Evolutionary conservation across 2,888 invertebrate genomes (phyloP).

Genomic region (Campaea margaritaria): DNA sequence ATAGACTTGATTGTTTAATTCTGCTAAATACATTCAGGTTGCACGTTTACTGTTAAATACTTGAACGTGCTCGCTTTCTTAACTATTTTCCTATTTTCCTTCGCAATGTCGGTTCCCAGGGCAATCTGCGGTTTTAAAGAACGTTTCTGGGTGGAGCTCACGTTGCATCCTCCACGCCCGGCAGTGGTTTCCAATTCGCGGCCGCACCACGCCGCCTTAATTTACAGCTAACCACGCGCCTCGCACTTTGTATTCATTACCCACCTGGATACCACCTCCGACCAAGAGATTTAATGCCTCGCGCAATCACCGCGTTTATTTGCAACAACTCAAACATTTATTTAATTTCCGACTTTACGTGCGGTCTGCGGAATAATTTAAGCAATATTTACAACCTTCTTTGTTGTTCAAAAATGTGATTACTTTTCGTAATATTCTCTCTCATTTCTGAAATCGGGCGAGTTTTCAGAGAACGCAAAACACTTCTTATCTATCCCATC

Average conservation of each 20-base stretch:
- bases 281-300: conserved; percentile 68
- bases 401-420: conserved; percentile 31
- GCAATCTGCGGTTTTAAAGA: conserved; percentile 61
- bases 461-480: conserved; percentile 23
- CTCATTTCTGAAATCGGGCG: conserved; percentile 15
- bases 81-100: conserved; percentile 29
- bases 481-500: conserved; percentile 34
- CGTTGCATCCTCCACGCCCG: conserved; percentile 51
- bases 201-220: conserved; percentile 65
- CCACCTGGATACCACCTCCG: conserved; percentile 68
- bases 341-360: conserved; percentile 58
- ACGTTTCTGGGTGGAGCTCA: conserved; percentile 54
- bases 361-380: conserved; percentile 36
- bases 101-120: conserved; percentile 34
- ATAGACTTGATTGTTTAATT: conserved; percentile 12
- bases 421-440: conserved; percentile 25
- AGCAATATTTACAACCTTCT: conserved; percentile 34
- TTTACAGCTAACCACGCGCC: conserved; percentile 77
- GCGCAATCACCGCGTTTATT: conserved; percentile 70
- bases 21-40: conserved; percentile 5
- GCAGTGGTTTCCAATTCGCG: conserved; percentile 67
- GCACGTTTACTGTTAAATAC: conserved; percentile 13
- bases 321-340: conserved; percentile 65
- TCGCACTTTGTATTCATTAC: conserved; percentile 83
- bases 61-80: conserved; percentile 18